Evolutionary conservation across 2,113 vertebrate species (phyloP), one percentile per base, ranked within the genome.

Genomic region (Prunella himalayana): DNA sequence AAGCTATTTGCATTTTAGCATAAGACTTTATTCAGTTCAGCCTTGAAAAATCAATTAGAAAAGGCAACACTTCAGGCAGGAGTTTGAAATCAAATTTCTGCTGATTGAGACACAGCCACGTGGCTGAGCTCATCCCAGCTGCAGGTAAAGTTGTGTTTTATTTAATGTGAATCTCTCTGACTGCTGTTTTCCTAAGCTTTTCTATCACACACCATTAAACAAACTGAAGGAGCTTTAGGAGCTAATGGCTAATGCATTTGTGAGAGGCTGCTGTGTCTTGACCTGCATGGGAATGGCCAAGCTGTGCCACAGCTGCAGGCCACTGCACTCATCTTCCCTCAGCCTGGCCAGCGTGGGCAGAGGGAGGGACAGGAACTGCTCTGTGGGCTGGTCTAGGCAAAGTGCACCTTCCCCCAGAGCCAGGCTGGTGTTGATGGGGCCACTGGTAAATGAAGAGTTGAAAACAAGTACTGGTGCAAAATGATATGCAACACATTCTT

Each of bases 151-250:
- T 69, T 81, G 13, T 31, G 6, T 41, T 9, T 56, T 77, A 49
- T 27, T 91, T 89, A 57, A 89, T 31, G 31, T 65, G 27, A 63
- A 44, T 37, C 15, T 68, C 27, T 80, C 49, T 31, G 24, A 25
- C 37, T 83, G n/a, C 45, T 39, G 27, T 59, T 91, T 49, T 49
- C 42, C 42, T 15, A n/a, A 51, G 50, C 15, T 70, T 68, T 90
- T 75, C 56, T 14, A 27, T 59, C 1, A 2, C 33, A 33, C 21
- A 24, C 44, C 12, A 30, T 86, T 72, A 49, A 60, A 86, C 44
- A 94, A 69, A 77, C 37, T 14, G 50, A 45, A 91, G 72, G 54
- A 86, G 37, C 59, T 71, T 69, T 39, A 61, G 54, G 68, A 80
- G 72, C 79, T 88, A 41, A 37, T 30, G 77, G 45, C 31, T 53